Evolutionary conservation across 2,113 vertebrate species (phyloP).

Genomic region (Nannobrachium achirus): DNA sequence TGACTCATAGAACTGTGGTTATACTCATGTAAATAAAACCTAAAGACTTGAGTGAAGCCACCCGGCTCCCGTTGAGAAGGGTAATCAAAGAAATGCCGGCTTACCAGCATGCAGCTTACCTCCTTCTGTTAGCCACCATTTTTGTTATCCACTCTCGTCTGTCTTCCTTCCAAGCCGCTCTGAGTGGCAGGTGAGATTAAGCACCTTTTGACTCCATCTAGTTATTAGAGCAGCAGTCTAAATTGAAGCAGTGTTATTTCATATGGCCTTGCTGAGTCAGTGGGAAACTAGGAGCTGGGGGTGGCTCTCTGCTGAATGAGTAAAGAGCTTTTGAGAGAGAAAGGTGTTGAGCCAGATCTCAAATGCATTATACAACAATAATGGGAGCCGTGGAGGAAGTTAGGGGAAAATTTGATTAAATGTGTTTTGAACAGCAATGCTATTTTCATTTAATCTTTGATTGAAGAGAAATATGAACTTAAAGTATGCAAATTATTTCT

Average conservation of each 20-base stretch:
- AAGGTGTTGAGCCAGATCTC: conserved; percentile 58
- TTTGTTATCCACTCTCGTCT: conserved; percentile 61
- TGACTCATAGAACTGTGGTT: no score
- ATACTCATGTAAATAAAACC: not conserved
- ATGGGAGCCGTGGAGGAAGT: conserved; percentile 67
- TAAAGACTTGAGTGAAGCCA: not conserved
- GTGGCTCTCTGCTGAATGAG: conserved; percentile 67
- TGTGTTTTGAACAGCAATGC: conserved; percentile 55
- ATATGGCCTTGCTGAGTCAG: conserved; percentile 77
- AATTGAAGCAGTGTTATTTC: conserved; percentile 78
- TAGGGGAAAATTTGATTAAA: conserved; percentile 58
- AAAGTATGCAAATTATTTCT: conserved; percentile 20
- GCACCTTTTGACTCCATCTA: conserved; percentile 71
- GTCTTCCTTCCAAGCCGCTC: conserved; percentile 40
- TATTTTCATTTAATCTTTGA: conserved; percentile 64
- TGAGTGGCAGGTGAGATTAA: conserved; percentile 77
- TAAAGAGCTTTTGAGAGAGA: conserved; percentile 65
- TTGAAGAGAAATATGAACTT: conserved; percentile 50
- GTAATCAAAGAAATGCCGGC: not conserved
- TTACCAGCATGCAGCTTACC: conserved; percentile 8
- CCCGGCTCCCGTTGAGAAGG: not conserved
- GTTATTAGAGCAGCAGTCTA: conserved; percentile 67
- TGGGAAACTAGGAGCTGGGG: conserved; percentile 53
- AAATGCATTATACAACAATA: conserved; percentile 71
- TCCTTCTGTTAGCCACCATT: conserved; percentile 44